Evolutionary conservation across 1,140 invertebrate genomes (phyloP), one percentile per base, ranked within the genome.

Genomic region (Drosophila arizonae): DNA sequence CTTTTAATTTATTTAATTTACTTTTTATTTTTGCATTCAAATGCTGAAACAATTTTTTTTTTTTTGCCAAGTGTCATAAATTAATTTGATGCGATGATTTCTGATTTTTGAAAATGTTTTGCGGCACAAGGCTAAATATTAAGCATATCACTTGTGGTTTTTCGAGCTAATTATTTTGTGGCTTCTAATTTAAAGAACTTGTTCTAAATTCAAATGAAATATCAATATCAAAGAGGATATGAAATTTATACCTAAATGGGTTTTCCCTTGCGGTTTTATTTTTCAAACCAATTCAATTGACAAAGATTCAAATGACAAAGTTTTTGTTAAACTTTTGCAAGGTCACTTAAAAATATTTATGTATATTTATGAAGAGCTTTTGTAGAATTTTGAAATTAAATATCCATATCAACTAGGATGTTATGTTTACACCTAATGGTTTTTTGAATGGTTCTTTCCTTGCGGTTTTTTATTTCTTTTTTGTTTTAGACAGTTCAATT

Each of bases 321-420:
- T 77, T 77, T 36, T 26, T 10, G 28, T 36, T 36, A 1, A 62
- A 45, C 26, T 28, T 57, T n/a, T 26, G 43, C 66, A 76, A 80
- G 78, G 78, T 65, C 72, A 73, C 11, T 33, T 26, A 17, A 62
- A 80, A 24, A 9, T 30, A 0, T 80, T 80, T 80, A 24, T 1
- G 21, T 1, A 24, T 24, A 24, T 24, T 24, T 24, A 17, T 17
- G 17, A 0, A 17, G 17, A 17, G 17, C 17, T 17, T 17, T 17
- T 17, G 17, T 17, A 17, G 17, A 24, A 24, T 3, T 24, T 24
- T 24, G 1, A 24, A 24, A 30, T 43, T 8, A 30, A 15, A 13
- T 43, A 39, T n/a, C 48, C 62, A 62, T 43, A 57, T 28, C 41
- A 51, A 74, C 26, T 26, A 74, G 72, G 66, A 69, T 57, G 72